Evolutionary conservation across 1,140 invertebrate species (phyloP), one percentile per base, ranked within the genome.

Genomic region (Tetragonula clypearis): DNA sequence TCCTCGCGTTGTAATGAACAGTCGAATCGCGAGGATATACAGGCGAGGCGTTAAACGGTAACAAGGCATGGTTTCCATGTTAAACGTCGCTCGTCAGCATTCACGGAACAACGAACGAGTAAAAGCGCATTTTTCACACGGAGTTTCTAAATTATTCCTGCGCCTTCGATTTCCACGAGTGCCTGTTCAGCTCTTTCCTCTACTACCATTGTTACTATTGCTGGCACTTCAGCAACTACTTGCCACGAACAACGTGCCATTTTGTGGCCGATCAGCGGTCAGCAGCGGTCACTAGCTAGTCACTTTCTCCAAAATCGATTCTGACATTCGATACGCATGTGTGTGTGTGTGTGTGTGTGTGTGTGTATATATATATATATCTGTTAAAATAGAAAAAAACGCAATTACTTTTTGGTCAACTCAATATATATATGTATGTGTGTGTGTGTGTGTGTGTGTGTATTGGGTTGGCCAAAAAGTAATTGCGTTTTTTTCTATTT

Each of bases 121-220:
- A 62, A 62, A 62, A n/a, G 60, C 60, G n/a, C 60, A 62, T 62
- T 62, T 62, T 62, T 62, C 60, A 62, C 60, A 62, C 60, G 60
- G 23, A 49, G 23, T 11, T 62, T 62, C 60, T 62, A 62, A 62
- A 62, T 62, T n/a, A 62, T 62, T 62, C 60, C 12, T n/a, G 60
- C 19, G 11, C 60, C 60, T 62, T 62, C 60, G n/a, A 62, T 62
- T 62, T 62, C 23, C n/a, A 62, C 14, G 60, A 62, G 60, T 62
- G 60, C 23, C 60, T 62, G 60, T 2, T 49, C 41, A 62, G 60
- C 60, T 62, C 14, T 12, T 12, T n/a, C 12, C 12, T 62, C 23
- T n/a, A n/a, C 60, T n/a, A n/a, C 60, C 19, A 62, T 23, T 62
- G 14, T 23, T n/a, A 62, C 14, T 23, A 14, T 23, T 62, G n/a